Percentiles rank a stretch among this genome's conserved stretches.
phyloP scores from a whole-genome alignment of 2,113 vertebrate genomes.

The Narcine bancroftii region DNA sequence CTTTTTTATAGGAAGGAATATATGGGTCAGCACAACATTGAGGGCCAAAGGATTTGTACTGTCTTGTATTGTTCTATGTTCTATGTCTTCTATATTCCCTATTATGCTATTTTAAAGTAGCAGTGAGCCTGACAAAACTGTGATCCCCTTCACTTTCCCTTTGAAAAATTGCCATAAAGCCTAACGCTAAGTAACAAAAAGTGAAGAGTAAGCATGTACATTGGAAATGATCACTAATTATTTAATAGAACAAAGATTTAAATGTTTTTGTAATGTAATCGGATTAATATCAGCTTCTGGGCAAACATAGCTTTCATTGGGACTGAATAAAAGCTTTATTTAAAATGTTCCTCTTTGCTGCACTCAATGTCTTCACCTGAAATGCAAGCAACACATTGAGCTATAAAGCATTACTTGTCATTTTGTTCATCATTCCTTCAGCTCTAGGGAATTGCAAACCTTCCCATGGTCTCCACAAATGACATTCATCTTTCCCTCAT shows the following conservation, averaged over 20 bases:
- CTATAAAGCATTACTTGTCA: conserved; percentile 18
- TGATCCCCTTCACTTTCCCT: neutral
- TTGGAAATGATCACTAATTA: conserved; percentile 40
- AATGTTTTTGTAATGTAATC: conserved; percentile 35
- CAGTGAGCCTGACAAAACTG: neutral
- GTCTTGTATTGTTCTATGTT: too few species aligned
- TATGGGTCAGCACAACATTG: too few species aligned
- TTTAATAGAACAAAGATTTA: conserved; percentile 42
- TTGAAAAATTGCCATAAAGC: conserved; percentile 8
- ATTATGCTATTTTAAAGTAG: neutral
- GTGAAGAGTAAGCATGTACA: conserved; percentile 18
- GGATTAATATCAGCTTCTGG: conserved; percentile 40
- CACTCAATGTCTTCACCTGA: conserved; percentile 36
- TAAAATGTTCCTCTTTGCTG: conserved; percentile 34
- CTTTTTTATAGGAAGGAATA: too few species aligned
- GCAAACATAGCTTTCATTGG: conserved; percentile 31
- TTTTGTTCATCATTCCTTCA: neutral
- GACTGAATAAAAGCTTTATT: conserved; percentile 38
- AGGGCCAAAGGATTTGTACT: too few species aligned
- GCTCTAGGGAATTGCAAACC: neutral
- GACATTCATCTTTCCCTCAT: conserved; percentile 25
- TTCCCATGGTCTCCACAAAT: neutral
- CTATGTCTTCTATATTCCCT: neutral
- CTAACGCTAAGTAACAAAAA: conserved; percentile 37
- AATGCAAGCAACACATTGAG: conserved; percentile 3